Percentiles rank a stretch among this genome's conserved stretches.
Evolutionary conservation across 2,113 vertebrate genomes (phyloP).

Genomic region (Junco hyemalis): DNA sequence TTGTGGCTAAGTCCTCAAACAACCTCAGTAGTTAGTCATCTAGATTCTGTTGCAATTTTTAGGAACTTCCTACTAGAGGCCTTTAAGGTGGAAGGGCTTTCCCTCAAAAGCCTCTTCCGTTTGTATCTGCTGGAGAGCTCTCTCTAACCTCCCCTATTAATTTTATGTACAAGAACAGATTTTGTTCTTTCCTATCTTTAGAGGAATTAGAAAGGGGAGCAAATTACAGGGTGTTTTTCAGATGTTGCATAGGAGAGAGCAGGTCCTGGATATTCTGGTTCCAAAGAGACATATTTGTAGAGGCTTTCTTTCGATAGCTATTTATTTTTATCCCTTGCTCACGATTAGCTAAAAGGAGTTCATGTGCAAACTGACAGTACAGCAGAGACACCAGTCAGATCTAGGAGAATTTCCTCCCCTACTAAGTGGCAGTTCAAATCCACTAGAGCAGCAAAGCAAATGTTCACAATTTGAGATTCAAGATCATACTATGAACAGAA

Average conservation of each 20-base stretch:
- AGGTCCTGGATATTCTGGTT: slow-evolving; percentile 1
- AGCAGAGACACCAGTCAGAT: background rate
- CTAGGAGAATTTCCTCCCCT: background rate
- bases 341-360: background rate
- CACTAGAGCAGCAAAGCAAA: background rate
- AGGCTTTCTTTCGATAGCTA: background rate
- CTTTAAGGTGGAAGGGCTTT: background rate
- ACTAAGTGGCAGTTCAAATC: background rate
- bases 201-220: background rate
- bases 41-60: slow-evolving; percentile 7
- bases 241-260: background rate
- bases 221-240: background rate
- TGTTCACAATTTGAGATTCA: background rate
- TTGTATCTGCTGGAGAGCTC: background rate
- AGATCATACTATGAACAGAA: background rate
- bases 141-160: background rate
- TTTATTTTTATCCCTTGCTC: slow-evolving; percentile 33
- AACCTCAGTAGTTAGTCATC: background rate
- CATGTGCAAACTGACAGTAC: background rate
- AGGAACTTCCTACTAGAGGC: background rate
- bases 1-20: slow-evolving; percentile 6
- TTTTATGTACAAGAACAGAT: background rate
- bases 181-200: background rate
- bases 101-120: background rate
- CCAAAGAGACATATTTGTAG: background rate